Evolutionary conservation across 2,113 vertebrate genomes (phyloP).

Genomic region (Mastomys coucha): DNA sequence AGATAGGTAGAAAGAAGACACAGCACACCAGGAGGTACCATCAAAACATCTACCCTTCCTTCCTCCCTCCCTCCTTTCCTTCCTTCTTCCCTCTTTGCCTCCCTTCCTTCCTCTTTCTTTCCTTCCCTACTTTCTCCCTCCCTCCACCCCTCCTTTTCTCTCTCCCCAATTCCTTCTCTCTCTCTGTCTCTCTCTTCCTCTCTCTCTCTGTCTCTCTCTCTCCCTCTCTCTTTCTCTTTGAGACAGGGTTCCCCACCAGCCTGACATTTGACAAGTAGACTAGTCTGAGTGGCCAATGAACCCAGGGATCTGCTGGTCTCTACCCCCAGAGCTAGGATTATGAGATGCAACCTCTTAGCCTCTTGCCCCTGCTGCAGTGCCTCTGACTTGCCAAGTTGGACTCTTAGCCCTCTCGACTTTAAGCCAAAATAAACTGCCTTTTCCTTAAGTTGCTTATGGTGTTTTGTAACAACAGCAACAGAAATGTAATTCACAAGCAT

Average conservation of each 20-base stretch:
- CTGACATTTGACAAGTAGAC: neutral
- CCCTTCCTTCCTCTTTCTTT: no score
- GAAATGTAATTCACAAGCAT: neutral
- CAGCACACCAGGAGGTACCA: no score
- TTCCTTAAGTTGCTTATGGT: neutral
- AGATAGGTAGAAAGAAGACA: no score
- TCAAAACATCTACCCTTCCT: neutral
- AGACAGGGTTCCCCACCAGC: neutral
- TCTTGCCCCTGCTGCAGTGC: neutral
- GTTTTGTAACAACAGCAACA: neutral
- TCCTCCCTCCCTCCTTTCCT: no score
- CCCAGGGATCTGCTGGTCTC: neutral
- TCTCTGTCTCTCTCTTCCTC: no score
- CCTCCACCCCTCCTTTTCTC: no score
- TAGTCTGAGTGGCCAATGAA: neutral
- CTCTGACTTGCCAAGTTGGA: neutral
- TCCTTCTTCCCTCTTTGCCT: rapidly evolving
- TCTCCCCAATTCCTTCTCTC: no score
- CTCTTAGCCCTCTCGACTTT: neutral
- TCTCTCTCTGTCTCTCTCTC: rapidly evolving
- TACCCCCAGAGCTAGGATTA: neutral
- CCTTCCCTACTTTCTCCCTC: no score
- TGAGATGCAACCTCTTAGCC: neutral
- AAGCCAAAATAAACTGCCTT: neutral
- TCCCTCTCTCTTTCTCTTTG: no score